These are phyloP conservation scores for Microcaecilia unicolor DNA, from an alignment of 2,797 vertebrate species.

Conservation along the genomic window DNA sequence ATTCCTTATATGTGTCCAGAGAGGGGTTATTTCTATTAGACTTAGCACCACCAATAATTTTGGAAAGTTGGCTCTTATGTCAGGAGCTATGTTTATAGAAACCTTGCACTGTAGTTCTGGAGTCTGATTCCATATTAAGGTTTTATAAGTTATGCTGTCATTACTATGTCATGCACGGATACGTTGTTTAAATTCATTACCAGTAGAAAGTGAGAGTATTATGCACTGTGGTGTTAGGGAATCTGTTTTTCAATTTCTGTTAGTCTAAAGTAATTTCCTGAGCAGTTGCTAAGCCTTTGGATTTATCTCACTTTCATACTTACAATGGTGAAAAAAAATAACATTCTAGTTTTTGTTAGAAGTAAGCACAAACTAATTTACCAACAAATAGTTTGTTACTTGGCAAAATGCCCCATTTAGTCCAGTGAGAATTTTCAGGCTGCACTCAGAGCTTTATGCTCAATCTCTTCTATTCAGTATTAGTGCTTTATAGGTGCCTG, in stretches of 20 bases:
- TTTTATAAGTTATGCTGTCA: conserved; percentile 9
- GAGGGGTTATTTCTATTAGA: no score
- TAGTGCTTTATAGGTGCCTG: no score
- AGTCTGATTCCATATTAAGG: neutral
- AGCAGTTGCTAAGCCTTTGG: neutral
- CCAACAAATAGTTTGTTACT: conserved; percentile 2
- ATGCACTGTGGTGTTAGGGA: neutral
- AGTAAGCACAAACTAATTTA: neutral
- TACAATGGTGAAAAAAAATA: neutral
- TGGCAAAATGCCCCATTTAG: conserved; percentile 1
- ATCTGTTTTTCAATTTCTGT: neutral
- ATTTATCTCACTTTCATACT: neutral
- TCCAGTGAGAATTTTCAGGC: conserved; percentile 1
- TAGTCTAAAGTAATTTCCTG: neutral
- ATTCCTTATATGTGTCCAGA: no score
- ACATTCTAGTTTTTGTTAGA: conserved; percentile 4
- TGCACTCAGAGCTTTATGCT: conserved; percentile 9
- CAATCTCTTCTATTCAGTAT: neutral
- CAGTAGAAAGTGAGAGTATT: neutral
- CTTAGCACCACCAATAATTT: no score
- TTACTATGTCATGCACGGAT: no score
- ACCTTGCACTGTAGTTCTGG: conserved; percentile 7
- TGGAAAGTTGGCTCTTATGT: no score
- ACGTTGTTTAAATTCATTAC: neutral
- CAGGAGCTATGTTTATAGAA: conserved; percentile 6